Conservation (phyloP, 2,113 vertebrate genomes). For the Triplophysa dalaica region DNA sequence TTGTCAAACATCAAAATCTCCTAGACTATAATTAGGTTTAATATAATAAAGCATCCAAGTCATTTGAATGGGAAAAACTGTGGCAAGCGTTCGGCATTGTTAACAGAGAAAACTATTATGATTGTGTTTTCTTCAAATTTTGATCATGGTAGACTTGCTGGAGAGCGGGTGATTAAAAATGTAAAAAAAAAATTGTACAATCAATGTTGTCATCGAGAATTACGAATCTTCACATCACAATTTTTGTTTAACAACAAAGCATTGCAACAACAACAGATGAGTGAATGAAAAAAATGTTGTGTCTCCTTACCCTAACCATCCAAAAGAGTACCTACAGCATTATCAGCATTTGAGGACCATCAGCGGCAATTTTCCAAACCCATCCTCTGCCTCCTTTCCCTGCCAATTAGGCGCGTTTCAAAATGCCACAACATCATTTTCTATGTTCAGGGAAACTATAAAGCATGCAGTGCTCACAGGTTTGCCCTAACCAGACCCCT, state of each 20-base stretch:
- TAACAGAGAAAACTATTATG: conserved; percentile 19
- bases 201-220: too few relatives aligned
- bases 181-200: too few relatives aligned
- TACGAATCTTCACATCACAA: too few relatives aligned
- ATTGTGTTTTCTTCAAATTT: neutral
- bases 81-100: neutral
- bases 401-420: conserved; percentile 68
- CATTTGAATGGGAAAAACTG: conserved; percentile 24
- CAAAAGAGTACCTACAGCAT: conserved; percentile 5
- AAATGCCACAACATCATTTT: conserved; percentile 69
- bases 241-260: too few relatives aligned
- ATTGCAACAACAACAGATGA: too few relatives aligned
- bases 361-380: conserved; percentile 38
- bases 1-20: conserved; percentile 18
- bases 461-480: conserved; percentile 65
- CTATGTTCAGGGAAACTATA: conserved; percentile 59
- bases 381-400: conserved; percentile 49
- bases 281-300: too few relatives aligned
- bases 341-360: conserved; percentile 22
- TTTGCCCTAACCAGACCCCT: conserved; percentile 68
- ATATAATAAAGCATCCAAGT: conserved; percentile 32
- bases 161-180: too few relatives aligned
- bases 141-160: neutral
- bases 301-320: neutral
- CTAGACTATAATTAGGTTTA: neutral